Conservation (phyloP, 2,113 vertebrate species). For the Eudyptes chrysolophus region DNA sequence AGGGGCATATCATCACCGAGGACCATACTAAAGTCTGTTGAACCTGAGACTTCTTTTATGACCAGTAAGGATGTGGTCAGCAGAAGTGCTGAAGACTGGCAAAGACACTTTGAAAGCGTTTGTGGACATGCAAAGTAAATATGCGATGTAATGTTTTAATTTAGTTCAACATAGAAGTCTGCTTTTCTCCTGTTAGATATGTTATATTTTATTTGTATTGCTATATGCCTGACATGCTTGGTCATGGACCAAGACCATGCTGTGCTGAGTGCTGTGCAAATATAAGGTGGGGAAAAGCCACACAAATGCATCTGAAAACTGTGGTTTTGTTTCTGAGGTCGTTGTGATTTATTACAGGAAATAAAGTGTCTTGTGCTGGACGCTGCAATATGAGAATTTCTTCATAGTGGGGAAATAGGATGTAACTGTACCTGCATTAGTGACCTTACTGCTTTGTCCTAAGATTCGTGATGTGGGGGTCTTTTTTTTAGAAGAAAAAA, state of each 20-base stretch:
- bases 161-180: neutral
- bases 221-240: neutral
- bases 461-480: neutral
- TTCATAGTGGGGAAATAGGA: neutral
- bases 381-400: neutral
- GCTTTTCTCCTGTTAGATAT: neutral
- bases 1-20: accelerated
- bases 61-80: neutral
- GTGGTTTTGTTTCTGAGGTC: neutral
- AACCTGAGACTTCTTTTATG: neutral
- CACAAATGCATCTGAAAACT: neutral
- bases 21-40: accelerated
- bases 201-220: neutral
- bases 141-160: neutral
- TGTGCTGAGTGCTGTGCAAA: neutral
- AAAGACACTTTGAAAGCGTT: neutral
- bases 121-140: neutral
- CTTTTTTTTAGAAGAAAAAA: neutral
- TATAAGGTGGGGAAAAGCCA: neutral
- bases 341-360: neutral
- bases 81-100: neutral
- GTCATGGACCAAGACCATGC: neutral
- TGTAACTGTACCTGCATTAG: neutral
- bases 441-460: neutral
- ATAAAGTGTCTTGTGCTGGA: neutral